Evolutionary conservation across 1,140 invertebrate genomes (phyloP).

Genomic region (Oreohelix idahoensis): DNA sequence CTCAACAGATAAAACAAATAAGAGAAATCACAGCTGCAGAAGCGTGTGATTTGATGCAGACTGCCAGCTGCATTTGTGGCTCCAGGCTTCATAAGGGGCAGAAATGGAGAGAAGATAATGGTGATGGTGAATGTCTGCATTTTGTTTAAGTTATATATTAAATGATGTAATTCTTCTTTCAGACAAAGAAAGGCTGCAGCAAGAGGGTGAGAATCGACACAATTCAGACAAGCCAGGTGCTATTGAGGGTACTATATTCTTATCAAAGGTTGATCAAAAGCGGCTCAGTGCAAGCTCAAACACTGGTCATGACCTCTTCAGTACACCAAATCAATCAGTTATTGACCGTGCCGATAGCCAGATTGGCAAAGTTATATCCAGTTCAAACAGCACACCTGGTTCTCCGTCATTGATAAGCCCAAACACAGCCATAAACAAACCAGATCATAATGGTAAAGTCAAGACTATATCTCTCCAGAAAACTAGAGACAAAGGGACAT

Average conservation of each 20-base stretch:
- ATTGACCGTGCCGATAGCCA: slow-evolving; percentile 47
- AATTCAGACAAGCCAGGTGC: not conserved
- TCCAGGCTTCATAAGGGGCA: too few relatives aligned
- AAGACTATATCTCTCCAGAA: not conserved
- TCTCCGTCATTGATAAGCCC: slow-evolving; percentile 36
- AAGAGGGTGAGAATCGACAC: not conserved
- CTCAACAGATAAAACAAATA: too few relatives aligned
- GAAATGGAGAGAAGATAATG: too few relatives aligned
- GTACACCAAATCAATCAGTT: slow-evolving; percentile 43
- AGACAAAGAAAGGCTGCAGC: not conserved
- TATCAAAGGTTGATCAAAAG: slow-evolving; percentile 4
- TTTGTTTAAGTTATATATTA: too few relatives aligned
- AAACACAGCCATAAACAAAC: not conserved
- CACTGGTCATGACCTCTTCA: slow-evolving; percentile 31
- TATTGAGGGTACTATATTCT: not conserved
- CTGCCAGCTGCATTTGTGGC: too few relatives aligned
- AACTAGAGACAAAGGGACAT: too few relatives aligned
- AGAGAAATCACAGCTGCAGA: too few relatives aligned
- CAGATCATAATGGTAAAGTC: not conserved
- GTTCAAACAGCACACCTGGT: slow-evolving; percentile 32
- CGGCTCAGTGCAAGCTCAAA: slow-evolving; percentile 24
- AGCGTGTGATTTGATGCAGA: too few relatives aligned
- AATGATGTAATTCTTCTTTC: not conserved
- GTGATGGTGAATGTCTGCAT: too few relatives aligned
- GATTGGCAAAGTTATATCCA: slow-evolving; percentile 41